These are phyloP conservation scores for Poeciliopsis infans DNA, from an alignment of 2,797 vertebrate genomes.

Conservation along the genomic window DNA sequence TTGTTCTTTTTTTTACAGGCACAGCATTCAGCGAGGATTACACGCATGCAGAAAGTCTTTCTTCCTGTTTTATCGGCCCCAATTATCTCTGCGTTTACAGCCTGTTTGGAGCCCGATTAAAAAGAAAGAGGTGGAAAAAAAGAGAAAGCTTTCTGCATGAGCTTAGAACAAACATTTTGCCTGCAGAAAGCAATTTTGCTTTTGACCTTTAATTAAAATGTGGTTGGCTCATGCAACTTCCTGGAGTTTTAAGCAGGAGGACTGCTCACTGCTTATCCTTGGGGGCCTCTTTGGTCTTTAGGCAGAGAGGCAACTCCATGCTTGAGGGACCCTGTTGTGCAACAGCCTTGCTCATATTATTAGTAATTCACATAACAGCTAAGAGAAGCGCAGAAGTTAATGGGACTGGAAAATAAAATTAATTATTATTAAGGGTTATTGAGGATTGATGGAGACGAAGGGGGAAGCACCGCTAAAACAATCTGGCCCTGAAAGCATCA, in stretches of 20 bases:
- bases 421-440: neutral
- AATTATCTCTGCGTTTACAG: constrained; percentile 37
- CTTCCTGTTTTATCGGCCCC: constrained; percentile 16
- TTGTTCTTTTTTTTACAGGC: neutral
- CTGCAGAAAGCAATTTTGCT: constrained; percentile 36
- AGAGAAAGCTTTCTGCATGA: constrained; percentile 20
- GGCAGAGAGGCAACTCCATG: constrained; percentile 35
- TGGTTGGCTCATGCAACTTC: constrained; percentile 21
- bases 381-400: constrained; percentile 22
- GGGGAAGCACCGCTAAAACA: constrained; percentile 18
- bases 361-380: constrained; percentile 44
- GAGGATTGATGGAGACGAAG: constrained; percentile 16
- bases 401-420: constrained; percentile 16
- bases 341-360: constrained; percentile 44
- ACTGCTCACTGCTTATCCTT: constrained; percentile 24
- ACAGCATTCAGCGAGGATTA: neutral
- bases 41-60: neutral
- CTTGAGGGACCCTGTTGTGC: constrained; percentile 41
- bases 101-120: constrained; percentile 25
- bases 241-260: constrained; percentile 21
- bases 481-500: constrained; percentile 12
- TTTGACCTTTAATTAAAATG: constrained; percentile 63
- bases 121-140: constrained; percentile 12
- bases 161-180: constrained; percentile 47
- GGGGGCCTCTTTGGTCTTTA: constrained; percentile 48